Percentiles rank a stretch among this genome's conserved stretches.
Conservation (phyloP, 2,888 invertebrate genomes). For the Eugnorisma glareosa region DNA sequence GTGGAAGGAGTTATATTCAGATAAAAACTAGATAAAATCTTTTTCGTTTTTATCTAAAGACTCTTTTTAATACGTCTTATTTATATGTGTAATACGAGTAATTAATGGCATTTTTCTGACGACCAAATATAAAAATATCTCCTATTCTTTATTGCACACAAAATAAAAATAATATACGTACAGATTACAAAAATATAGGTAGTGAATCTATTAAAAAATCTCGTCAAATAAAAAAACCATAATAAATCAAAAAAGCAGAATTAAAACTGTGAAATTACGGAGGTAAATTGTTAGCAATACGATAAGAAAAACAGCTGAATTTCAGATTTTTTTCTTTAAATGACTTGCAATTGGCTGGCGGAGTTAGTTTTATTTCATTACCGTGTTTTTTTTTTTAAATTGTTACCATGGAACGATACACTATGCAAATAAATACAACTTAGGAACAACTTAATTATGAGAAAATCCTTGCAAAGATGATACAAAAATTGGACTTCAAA, state of each 20-base stretch:
- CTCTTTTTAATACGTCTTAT: too few relatives aligned
- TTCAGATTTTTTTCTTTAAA: constrained; percentile 15
- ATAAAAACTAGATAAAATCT: too few relatives aligned
- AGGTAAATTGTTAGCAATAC: constrained; percentile 13
- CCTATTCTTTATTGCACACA: too few relatives aligned
- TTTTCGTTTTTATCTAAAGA: background rate
- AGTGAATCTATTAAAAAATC: too few relatives aligned
- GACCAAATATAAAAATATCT: too few relatives aligned
- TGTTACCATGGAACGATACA: background rate
- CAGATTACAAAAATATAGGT: too few relatives aligned
- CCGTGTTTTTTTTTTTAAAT: background rate
- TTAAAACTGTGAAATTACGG: constrained; percentile 54
- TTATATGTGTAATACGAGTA: too few relatives aligned
- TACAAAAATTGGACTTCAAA: background rate
- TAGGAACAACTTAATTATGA: background rate
- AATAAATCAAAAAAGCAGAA: background rate
- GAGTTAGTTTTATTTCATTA: background rate
- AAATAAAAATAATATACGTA: too few relatives aligned
- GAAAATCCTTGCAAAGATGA: background rate
- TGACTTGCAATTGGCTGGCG: background rate
- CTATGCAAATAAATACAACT: background rate
- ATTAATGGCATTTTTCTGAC: background rate
- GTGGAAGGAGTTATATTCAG: background rate
- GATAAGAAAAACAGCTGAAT: constrained; percentile 53
- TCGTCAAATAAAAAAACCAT: background rate